phyloP scores from a whole-genome alignment of 37 sponge, comb jelly and placozoan genomes.

The Crambe crambe region DNA sequence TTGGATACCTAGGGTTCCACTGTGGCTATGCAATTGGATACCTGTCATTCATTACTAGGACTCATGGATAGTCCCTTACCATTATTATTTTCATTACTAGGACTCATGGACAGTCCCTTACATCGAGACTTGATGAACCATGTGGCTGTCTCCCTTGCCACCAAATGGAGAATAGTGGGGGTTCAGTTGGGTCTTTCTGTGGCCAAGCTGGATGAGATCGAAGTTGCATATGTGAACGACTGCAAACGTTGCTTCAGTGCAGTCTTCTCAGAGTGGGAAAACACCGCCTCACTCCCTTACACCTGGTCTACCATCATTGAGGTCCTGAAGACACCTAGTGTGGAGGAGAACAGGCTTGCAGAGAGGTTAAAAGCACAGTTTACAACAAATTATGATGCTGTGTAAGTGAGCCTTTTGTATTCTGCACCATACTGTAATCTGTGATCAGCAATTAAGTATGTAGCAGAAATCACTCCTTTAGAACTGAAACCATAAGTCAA shows the following conservation, averaged over 20 bases:
- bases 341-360: slow-evolving; percentile 21
- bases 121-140: slow-evolving; percentile 30
- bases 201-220: slow-evolving; percentile 4
- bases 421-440: no score
- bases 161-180: slow-evolving; percentile 19
- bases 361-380: neutral
- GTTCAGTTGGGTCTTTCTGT: neutral
- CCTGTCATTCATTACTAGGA: neutral
- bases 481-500: no score
- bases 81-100: no score
- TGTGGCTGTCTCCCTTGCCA: slow-evolving; percentile 23
- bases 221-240: neutral
- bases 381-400: neutral
- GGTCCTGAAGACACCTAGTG: slow-evolving; percentile 14
- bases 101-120: neutral
- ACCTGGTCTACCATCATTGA: slow-evolving; percentile 17
- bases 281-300: neutral
- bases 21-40: neutral
- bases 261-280: slow-evolving; percentile 22
- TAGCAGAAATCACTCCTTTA: no score
- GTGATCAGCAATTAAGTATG: no score
- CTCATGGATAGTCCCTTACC: neutral
- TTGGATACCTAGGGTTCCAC: no score
- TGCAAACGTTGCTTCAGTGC: slow-evolving; percentile 4
- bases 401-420: no score